phyloP scores from a whole-genome alignment of 2,888 invertebrate genomes.

The Eulithis prunata region DNA sequence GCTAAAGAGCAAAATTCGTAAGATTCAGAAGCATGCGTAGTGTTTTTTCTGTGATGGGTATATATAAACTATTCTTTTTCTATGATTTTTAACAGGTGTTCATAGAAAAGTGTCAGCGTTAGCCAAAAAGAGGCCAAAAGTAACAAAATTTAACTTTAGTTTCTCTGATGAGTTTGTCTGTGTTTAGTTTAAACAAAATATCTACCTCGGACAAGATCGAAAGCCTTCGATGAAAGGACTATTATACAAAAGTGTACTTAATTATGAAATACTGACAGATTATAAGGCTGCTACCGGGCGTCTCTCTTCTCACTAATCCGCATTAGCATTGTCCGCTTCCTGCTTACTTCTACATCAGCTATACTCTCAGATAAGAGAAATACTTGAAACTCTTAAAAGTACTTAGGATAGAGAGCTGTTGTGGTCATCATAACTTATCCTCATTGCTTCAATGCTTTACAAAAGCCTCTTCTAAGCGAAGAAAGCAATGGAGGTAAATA shows the following conservation, averaged over 20 bases:
- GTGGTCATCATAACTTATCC: conserved; percentile 34
- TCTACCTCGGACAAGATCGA: not conserved
- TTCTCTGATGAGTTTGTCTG: no score
- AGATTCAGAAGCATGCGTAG: no score
- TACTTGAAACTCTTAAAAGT: conserved; percentile 17
- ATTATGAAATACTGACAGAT: conserved; percentile 1
- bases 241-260: not conserved
- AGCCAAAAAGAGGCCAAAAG: no score
- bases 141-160: no score
- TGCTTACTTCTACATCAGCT: conserved; percentile 27
- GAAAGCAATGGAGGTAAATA: not conserved
- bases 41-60: no score
- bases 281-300: conserved; percentile 17
- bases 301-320: conserved; percentile 20
- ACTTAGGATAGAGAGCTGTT: conserved; percentile 22
- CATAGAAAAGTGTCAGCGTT: no score
- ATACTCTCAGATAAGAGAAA: conserved; percentile 15
- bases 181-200: no score
- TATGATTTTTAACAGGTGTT: no score
- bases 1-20: no score
- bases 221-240: not conserved
- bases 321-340: conserved; percentile 24
- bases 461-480: conserved; percentile 11
- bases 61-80: no score
- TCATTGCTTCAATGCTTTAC: conserved; percentile 12